Evolutionary conservation across 1,140 invertebrate species (phyloP), one percentile per base, ranked within the genome.

Genomic region (Zaprionus capensis): DNA sequence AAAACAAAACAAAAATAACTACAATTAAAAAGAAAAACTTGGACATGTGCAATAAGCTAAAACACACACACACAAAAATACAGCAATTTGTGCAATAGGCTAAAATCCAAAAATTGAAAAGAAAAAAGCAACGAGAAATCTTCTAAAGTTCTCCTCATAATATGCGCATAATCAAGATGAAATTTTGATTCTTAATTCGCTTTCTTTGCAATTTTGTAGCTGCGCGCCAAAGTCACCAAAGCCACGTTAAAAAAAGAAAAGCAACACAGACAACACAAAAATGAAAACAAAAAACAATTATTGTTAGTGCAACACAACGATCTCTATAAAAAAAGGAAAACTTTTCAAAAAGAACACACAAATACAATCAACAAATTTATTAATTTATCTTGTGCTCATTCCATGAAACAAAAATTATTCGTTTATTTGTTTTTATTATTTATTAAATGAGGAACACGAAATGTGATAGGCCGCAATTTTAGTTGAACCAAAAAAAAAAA

Each of bases 331-430:
- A 62, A 73, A 72, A 38, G 53, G 57, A 71, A 31, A 70, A 71
- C 71, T 87, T 88, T 87, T 84, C 66, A 41, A 75, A 87, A 83
- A 82, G 6, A 17, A 46, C 41, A 17, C 63, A 70, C 69, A 62
- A 71, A 82, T 26, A 57, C 24, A 66, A 67, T 71, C 68, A 76
- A 82, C 49, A 82, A 83, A 77, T 79, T 84, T 77, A 84, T 83
- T 84, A 73, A 84, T 84, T 88, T 88, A 90, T 81, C 81, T 88
- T 88, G 84, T 81, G 84, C 84, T 90, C 84, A 88, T 88, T 88
- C 84, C 84, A 88, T 90, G 76, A 84, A 84, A 81, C 69, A 75
- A 70, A 49, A 70, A 63, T 56, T 28, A 22, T 31, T 61, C 59
- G 63, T 71, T 68, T 55, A 69, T 76, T 72, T 56, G 62, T 62